A percentile compares a stretch with the other conserved stretches of the same genome.
Conservation (phyloP, 2,797 vertebrate genomes). For the Pangasius sanitwongsei region DNA sequence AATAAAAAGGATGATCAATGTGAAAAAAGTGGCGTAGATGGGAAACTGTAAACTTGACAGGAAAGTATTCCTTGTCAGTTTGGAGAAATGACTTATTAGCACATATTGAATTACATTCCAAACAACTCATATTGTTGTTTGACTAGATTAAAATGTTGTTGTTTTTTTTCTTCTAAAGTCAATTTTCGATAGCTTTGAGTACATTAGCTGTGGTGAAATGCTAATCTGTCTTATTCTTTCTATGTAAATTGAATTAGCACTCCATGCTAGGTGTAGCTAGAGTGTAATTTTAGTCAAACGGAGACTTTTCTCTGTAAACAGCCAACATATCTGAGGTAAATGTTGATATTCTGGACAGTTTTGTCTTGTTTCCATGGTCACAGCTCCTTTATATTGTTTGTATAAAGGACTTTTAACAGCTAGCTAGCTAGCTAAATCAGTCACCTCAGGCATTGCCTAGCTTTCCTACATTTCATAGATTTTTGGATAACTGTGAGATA, state of each 20-base stretch:
- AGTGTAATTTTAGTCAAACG: too few species aligned
- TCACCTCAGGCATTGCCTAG: neutral
- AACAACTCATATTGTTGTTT: neutral
- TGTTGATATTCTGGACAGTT: neutral
- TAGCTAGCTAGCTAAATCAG: neutral
- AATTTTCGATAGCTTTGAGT: neutral
- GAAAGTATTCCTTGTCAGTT: neutral
- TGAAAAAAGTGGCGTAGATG: neutral
- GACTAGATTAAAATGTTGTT: neutral
- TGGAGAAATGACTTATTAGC: neutral
- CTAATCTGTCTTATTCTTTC: neutral
- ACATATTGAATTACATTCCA: neutral
- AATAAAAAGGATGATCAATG: neutral
- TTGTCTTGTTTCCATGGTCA: conserved; percentile 4
- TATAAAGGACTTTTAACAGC: neutral
- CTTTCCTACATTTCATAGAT: neutral
- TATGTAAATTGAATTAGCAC: neutral
- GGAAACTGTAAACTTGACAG: neutral
- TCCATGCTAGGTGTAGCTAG: neutral
- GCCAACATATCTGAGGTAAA: neutral
- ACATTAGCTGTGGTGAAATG: neutral
- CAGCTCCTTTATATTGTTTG: neutral
- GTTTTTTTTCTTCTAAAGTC: neutral
- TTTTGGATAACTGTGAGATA: neutral
- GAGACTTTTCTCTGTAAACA: neutral